phyloP scores from a whole-genome alignment of 2,797 vertebrate species.

The Tragopan temminckii region DNA sequence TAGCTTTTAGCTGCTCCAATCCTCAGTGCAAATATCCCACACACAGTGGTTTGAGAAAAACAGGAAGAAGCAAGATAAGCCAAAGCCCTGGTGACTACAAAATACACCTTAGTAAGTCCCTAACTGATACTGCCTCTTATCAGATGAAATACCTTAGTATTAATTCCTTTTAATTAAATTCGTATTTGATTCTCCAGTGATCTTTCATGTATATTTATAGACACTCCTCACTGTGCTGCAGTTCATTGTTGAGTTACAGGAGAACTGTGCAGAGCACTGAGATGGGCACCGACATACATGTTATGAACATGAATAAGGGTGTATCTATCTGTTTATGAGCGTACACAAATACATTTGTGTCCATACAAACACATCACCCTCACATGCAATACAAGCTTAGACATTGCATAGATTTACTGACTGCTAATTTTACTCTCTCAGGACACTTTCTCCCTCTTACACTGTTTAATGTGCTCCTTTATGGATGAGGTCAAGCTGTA shows the following conservation, averaged over 20 bases:
- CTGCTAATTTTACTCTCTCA: conserved; percentile 40
- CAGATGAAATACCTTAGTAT: conserved; percentile 65
- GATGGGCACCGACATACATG: not conserved
- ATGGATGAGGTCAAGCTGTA: conserved; percentile 1
- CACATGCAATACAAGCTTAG: not conserved
- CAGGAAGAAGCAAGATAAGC: conserved; percentile 67
- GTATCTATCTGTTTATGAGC: not conserved
- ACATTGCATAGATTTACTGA: conserved; percentile 2
- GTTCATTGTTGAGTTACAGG: not conserved
- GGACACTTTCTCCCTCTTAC: conserved; percentile 19
- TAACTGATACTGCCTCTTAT: conserved; percentile 64
- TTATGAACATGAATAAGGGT: not conserved
- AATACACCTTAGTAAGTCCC: conserved; percentile 62
- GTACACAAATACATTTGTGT: not conserved
- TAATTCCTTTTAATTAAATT: conserved; percentile 74
- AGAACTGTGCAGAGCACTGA: not conserved
- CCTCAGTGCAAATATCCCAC: not conserved
- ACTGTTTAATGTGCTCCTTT: conserved; percentile 30
- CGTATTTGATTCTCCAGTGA: conserved; percentile 37
- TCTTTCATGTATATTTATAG: conserved; percentile 22
- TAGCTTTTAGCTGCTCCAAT: conserved; percentile 57
- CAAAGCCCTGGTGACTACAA: conserved; percentile 44
- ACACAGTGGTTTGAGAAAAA: conserved; percentile 68
- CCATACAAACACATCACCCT: not conserved
- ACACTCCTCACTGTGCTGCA: not conserved